Conservation (phyloP, 2,797 vertebrate species). For the Acrossocheilus wenchowensis region DNA sequence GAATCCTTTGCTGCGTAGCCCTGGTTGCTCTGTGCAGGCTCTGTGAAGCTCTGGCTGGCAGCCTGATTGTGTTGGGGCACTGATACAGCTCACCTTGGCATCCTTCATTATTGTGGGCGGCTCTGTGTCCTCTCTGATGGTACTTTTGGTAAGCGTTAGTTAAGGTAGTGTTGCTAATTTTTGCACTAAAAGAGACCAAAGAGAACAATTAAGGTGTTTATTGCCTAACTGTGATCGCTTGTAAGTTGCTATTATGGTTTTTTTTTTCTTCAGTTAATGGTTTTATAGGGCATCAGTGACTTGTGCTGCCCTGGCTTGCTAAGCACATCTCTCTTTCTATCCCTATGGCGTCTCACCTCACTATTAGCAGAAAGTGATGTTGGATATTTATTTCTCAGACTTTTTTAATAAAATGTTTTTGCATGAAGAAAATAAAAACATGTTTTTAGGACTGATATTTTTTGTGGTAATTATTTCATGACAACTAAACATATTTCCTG, state of each 20-base stretch:
- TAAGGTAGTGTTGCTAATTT: slow-evolving; percentile 44
- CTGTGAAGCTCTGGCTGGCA: slow-evolving; percentile 11
- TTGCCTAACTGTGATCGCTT: slow-evolving; percentile 47
- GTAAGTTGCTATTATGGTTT: slow-evolving; percentile 34
- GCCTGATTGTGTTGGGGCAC: slow-evolving; percentile 11
- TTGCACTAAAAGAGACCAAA: slow-evolving; percentile 25
- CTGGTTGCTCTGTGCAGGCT: not conserved
- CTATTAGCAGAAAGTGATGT: not conserved
- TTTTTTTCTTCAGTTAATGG: slow-evolving; percentile 32
- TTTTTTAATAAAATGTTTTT: not conserved
- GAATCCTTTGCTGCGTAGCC: slow-evolving; percentile 9
- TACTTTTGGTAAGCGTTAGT: slow-evolving; percentile 31
- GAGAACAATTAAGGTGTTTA: slow-evolving; percentile 52
- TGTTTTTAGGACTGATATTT: not conserved
- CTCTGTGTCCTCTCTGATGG: slow-evolving; percentile 13
- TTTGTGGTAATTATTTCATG: not conserved
- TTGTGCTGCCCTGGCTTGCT: slow-evolving; percentile 11
- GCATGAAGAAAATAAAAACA: not conserved
- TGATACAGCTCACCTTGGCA: slow-evolving; percentile 42
- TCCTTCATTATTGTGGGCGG: slow-evolving; percentile 30
- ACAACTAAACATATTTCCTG: not conserved
- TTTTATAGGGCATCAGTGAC: slow-evolving; percentile 39
- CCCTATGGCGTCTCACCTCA: not conserved
- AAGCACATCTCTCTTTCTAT: slow-evolving; percentile 16
- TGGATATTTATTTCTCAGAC: not conserved